Evolutionary conservation across 2,113 vertebrate species (phyloP), one percentile per base, ranked within the genome.

Genomic region (Sterrhoptilus dennistouni): DNA sequence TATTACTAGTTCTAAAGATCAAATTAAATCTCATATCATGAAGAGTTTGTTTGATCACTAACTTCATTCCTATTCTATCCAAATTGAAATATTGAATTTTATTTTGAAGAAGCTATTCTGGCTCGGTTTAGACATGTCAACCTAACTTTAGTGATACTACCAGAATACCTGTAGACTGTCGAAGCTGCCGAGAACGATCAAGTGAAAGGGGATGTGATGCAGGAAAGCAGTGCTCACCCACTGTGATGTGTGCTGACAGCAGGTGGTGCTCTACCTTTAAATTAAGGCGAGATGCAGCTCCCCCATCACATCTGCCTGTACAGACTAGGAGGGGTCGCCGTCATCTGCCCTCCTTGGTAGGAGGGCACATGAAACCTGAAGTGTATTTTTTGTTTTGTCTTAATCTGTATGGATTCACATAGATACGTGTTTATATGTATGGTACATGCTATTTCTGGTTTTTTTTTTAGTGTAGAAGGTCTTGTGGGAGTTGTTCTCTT

Each of bases 251-350:
- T 31, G 35, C 45, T 27, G 85, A n/a, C 95, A 94, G 94, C 71
- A 89, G 91, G 77, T 94, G 93, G 94, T 91, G 95, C 94, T 95
- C 5, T 14, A 57, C 74, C 69, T 92, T 91, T 57, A 89, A 93
- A 81, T 44, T 60, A 52, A 36, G 28, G 19, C 3, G 50, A 44
- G 20, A 24, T n/a, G 45, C 66, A 29, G 44, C 24, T 64, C 6
- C 9, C 10, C 24, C 13, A 11, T 10, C 21, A 1, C 14, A 4
- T 5, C 20, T 24, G 14, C 5, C 1, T 31, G 28, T 1, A 6
- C 4, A 3, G 25, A 33, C 66, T 76, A 52, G 24, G 5, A 6
- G 7, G 19, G 33, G 27, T 20, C 47, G 23, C 20, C 6, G 18
- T 85, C 63, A 3, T 49, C 52, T 52, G 16, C 22, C 36, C 29